Percentiles rank a stretch among this genome's conserved stretches.
Evolutionary conservation across 2,888 invertebrate species (phyloP).

Genomic region (Trachelus troglodyta): DNA sequence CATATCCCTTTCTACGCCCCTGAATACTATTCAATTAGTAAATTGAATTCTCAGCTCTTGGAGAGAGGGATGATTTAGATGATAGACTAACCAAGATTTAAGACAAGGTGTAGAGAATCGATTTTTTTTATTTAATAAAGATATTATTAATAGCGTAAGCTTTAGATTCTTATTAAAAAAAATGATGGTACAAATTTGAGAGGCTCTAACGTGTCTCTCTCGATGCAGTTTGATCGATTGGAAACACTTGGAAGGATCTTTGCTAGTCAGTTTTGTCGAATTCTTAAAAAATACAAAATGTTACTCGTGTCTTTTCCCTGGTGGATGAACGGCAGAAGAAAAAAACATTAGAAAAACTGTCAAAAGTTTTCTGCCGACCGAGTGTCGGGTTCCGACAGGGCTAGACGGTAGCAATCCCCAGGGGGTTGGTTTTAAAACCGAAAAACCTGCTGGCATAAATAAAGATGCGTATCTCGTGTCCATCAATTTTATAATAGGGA

Average conservation of each 20-base stretch:
- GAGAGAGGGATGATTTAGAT: neutral
- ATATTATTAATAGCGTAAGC: neutral
- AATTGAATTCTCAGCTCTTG: constrained; percentile 43
- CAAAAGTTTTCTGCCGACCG: neutral
- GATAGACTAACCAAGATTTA: neutral
- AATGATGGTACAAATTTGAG: neutral
- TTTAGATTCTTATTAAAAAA: neutral
- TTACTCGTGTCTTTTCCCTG: constrained; percentile 15
- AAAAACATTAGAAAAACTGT: neutral
- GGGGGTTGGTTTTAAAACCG: constrained; percentile 8
- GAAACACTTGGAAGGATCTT: neutral
- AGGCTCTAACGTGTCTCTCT: neutral
- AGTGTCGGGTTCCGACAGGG: neutral
- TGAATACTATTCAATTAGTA: constrained; percentile 56
- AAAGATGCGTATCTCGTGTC: neutral
- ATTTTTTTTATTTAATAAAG: neutral
- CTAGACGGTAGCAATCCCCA: constrained; percentile 9
- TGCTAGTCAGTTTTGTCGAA: constrained; percentile 1
- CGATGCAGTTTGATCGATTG: neutral
- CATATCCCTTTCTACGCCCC: constrained; percentile 10
- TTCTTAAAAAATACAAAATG: constrained; percentile 10
- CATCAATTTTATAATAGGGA: neutral
- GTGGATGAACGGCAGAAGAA: constrained; percentile 5
- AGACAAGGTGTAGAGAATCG: neutral
- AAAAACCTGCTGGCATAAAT: constrained; percentile 23